Evolutionary conservation across 2,797 vertebrate species (phyloP).

Genomic region (Sebastolobus alascanus): DNA sequence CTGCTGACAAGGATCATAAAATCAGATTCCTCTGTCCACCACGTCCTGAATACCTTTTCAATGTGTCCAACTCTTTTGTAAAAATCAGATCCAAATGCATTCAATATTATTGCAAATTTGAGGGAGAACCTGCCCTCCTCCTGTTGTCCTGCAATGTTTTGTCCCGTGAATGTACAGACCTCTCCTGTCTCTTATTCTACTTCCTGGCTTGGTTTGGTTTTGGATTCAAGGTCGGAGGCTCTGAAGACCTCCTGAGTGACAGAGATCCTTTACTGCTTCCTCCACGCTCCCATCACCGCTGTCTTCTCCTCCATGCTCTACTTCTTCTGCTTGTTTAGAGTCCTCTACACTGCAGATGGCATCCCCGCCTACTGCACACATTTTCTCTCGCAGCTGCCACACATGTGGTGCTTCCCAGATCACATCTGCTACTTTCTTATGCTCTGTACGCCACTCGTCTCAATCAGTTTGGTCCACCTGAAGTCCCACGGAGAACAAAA

Average conservation of each 20-base stretch:
- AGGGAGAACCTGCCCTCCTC: neutral
- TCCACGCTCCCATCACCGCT: slow-evolving; percentile 24
- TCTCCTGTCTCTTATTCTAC: slow-evolving; percentile 17
- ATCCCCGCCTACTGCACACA: slow-evolving; percentile 15
- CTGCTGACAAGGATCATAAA: neutral
- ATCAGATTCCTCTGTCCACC: neutral
- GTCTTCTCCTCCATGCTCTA: slow-evolving; percentile 37
- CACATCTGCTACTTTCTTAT: slow-evolving; percentile 40
- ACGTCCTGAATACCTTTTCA: neutral
- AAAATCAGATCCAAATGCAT: neutral
- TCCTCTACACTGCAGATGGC: slow-evolving; percentile 20
- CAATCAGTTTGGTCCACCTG: neutral
- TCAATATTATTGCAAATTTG: neutral
- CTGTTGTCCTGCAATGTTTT: slow-evolving; percentile 23
- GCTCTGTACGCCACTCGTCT: slow-evolving; percentile 13
- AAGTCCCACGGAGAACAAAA: neutral
- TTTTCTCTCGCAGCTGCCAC: slow-evolving; percentile 45
- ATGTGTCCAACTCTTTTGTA: neutral
- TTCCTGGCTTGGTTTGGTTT: slow-evolving; percentile 19
- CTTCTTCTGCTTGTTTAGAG: slow-evolving; percentile 31
- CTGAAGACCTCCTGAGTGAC: slow-evolving; percentile 13
- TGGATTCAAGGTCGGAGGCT: slow-evolving; percentile 9
- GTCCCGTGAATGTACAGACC: slow-evolving; percentile 8
- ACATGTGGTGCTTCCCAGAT: slow-evolving; percentile 44
- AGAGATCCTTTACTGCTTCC: slow-evolving; percentile 9